A percentile compares a stretch with the other conserved stretches of the same genome.
Conservation (phyloP, 2,113 vertebrate species). For the Protomyctophum bolini region DNA sequence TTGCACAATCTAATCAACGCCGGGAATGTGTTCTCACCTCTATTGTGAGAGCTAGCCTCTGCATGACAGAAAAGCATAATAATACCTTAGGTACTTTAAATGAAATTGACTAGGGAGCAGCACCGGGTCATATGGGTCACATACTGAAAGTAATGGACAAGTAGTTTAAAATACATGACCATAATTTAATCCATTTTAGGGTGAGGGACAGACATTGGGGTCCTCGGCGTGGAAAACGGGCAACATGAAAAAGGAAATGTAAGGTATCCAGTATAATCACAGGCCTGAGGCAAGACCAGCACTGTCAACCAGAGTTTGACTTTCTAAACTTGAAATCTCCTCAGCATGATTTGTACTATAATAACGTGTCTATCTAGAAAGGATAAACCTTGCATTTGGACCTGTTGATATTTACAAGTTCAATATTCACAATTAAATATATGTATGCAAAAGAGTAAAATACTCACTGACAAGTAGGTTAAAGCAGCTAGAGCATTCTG, state of each 20-base stretch:
- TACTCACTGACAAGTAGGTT: no score
- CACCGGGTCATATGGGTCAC: slow-evolving; percentile 36
- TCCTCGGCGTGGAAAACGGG: slow-evolving; percentile 25
- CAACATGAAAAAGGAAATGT: slow-evolving; percentile 28
- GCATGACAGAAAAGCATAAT: slow-evolving; percentile 9
- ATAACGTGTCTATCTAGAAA: slow-evolving; percentile 35
- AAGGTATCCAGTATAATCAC: slow-evolving; percentile 40
- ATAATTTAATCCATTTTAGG: slow-evolving; percentile 61
- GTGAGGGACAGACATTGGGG: slow-evolving; percentile 29
- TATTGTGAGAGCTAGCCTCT: not conserved
- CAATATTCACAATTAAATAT: slow-evolving; percentile 15
- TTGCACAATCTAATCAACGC: slow-evolving; percentile 32
- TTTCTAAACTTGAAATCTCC: slow-evolving; percentile 38
- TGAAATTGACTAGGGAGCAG: slow-evolving; percentile 26
- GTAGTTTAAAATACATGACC: slow-evolving; percentile 45
- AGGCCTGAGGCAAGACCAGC: slow-evolving; percentile 3
- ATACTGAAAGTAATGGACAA: slow-evolving; percentile 26
- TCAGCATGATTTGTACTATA: slow-evolving; percentile 11
- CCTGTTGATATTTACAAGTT: slow-evolving; percentile 33
- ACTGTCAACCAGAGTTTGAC: slow-evolving; percentile 3
- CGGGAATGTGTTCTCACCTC: slow-evolving; percentile 11
- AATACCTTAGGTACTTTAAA: slow-evolving; percentile 2
- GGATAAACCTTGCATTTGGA: slow-evolving; percentile 45
- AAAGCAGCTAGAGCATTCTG: no score
- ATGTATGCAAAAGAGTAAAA: no score